Evolutionary conservation across 2,888 invertebrate species (phyloP), one percentile per base, ranked within the genome.

Genomic region (Ichneumoninae sp.): DNA sequence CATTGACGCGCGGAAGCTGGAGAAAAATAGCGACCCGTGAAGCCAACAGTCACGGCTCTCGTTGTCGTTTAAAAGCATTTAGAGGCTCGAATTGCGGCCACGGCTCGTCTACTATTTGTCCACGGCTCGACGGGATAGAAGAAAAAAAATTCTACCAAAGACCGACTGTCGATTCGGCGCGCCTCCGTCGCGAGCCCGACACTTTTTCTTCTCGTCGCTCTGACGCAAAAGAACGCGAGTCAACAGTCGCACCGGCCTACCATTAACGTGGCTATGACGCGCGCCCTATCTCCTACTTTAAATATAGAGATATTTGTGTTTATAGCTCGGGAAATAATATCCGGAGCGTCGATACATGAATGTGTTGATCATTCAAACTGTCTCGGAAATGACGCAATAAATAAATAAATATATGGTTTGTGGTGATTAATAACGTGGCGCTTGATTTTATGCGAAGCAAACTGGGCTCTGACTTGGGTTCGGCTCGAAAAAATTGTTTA

Each of bases 31-130:
- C 75, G 74, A 83, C 77, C 68, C 66, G 76, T 85, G 63, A 85
- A 87, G 81, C 84, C 81, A 81, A 79, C 78, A 79, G 78, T 79
- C 86, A 77, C 82, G 81, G 71, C 76, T 83, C 57, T 68, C 76
- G 44, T 70, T 75, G 79, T 84, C 75, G 76, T 86, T 84, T 86
- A 84, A 86, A 86, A 86, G 82, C 84, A 71, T 84, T 82, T 85
- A 85, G 82, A 75, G 73, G 44, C 70, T 26, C 57, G n/a, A 63
- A 76, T 75, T 57, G 77, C 74, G 78, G 78, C 26, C 84, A 79
- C 75, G 75, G 68, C 60, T 76, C 68, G 71, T 85, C 79, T 22
- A 79, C 71, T 63, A 85, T 85, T 85, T 85, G 79, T 85, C 85
- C 60, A 30, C 82, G 75, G 40, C 75, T 44, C 85, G 79, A 79